Percentiles rank a stretch among this genome's conserved stretches.
Evolutionary conservation across 2,113 vertebrate genomes (phyloP).

Genomic region (Cavia aperea): DNA sequence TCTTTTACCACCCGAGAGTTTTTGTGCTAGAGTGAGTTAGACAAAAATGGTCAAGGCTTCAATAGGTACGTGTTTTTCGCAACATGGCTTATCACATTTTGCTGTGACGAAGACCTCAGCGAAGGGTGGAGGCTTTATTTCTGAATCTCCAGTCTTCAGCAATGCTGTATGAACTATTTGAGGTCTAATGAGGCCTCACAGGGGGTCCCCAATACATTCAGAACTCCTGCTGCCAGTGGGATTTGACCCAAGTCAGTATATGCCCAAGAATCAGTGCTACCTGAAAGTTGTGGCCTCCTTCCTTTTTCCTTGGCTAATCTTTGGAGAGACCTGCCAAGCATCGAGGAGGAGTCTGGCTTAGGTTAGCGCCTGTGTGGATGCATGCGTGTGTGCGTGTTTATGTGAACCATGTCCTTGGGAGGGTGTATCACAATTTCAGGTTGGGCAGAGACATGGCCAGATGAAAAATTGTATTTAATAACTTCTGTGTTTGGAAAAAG

Average conservation of each 20-base stretch:
- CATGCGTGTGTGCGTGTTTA: too few species aligned
- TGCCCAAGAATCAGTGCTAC: conserved; percentile 64
- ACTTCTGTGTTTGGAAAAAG: conserved; percentile 33
- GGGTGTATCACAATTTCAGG: neutral
- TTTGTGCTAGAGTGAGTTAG: conserved; percentile 75
- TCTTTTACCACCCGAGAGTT: conserved; percentile 72
- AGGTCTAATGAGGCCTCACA: neutral
- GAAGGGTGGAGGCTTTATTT: conserved; percentile 53
- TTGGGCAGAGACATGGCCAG: conserved; percentile 11
- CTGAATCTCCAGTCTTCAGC: conserved; percentile 35
- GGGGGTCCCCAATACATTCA: conserved; percentile 61
- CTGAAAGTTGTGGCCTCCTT: conserved; percentile 27
- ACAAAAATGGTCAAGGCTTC: conserved; percentile 74
- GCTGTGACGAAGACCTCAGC: conserved; percentile 75
- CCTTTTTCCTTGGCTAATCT: neutral
- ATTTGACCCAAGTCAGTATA: conserved; percentile 48
- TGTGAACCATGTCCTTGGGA: neutral
- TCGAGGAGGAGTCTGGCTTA: neutral
- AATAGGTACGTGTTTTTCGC: conserved; percentile 71
- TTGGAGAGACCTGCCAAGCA: neutral
- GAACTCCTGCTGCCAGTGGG: conserved; percentile 74
- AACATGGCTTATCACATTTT: conserved; percentile 72
- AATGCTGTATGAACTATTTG: conserved; percentile 20
- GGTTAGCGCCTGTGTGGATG: neutral
- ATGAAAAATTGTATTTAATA: conserved; percentile 11